phyloP scores from a whole-genome alignment of 2,888 invertebrate genomes.

The Thalpophila matura region DNA sequence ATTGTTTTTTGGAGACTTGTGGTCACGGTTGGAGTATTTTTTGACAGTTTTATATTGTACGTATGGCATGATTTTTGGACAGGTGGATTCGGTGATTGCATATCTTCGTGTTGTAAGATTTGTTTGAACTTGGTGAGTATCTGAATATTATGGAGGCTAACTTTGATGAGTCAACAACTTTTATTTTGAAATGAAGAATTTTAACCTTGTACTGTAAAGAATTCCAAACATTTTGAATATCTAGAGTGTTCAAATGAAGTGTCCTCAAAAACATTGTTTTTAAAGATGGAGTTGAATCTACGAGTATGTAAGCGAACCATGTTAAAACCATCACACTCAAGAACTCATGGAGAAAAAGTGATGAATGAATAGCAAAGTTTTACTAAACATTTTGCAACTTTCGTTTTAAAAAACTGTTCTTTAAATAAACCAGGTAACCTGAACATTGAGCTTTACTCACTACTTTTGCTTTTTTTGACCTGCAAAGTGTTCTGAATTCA shows the following conservation, averaged over 20 bases:
- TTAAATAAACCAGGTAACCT: slow-evolving; percentile 21
- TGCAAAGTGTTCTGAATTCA: neutral
- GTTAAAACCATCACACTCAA: too few relatives aligned
- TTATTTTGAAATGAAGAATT: neutral
- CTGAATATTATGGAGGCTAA: neutral
- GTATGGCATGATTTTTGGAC: slow-evolving; percentile 15
- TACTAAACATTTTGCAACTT: neutral
- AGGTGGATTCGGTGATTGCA: neutral
- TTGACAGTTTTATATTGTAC: slow-evolving; percentile 41
- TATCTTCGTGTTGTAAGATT: neutral
- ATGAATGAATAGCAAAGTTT: neutral
- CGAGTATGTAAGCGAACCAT: too few relatives aligned
- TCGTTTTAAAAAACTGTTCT: neutral
- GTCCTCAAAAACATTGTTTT: too few relatives aligned
- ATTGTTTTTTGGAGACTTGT: slow-evolving; percentile 54
- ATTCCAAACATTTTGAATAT: too few relatives aligned
- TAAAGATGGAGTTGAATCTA: too few relatives aligned
- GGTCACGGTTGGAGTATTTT: slow-evolving; percentile 41
- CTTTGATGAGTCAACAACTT: slow-evolving; percentile 1
- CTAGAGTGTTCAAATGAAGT: too few relatives aligned
- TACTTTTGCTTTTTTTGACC: slow-evolving; percentile 25
- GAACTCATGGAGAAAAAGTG: too few relatives aligned
- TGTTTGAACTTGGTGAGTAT: neutral
- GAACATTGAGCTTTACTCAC: slow-evolving; percentile 19
- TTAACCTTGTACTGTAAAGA: slow-evolving; percentile 1